Percentiles rank a stretch among this genome's conserved stretches.
These are phyloP conservation scores for Leptoclinus maculatus DNA, from an alignment of 2,797 vertebrate genomes.

Conservation along the genomic window DNA sequence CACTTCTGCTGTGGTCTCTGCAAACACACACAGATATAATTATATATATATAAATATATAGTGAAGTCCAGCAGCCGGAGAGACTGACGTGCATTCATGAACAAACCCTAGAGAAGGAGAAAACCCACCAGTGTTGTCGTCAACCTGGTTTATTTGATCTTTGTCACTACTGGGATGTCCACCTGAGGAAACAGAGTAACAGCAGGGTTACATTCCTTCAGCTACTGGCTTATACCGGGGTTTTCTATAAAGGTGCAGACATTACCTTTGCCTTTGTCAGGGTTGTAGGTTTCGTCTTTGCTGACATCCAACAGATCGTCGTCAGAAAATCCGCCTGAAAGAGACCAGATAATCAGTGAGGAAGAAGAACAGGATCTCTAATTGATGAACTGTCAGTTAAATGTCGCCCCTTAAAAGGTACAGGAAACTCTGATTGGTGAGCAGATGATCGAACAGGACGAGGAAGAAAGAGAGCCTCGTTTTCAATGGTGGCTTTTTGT, in stretches of 20 bases:
- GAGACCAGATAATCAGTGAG: neutral
- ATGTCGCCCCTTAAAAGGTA: neutral
- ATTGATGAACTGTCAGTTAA: neutral
- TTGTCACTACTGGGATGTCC: conserved; percentile 20
- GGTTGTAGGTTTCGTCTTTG: conserved; percentile 80
- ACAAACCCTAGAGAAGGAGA: neutral
- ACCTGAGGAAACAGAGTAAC: conserved; percentile 49
- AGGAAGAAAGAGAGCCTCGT: too few relatives aligned
- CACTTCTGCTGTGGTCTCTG: conserved; percentile 82
- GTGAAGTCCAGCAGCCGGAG: neutral
- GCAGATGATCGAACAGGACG: too few relatives aligned
- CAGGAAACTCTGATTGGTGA: neutral
- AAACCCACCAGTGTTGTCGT: conserved; percentile 71
- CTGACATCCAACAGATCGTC: conserved; percentile 80
- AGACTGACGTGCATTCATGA: neutral
- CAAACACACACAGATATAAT: conserved; percentile 22
- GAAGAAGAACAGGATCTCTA: neutral
- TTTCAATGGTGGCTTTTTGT: too few relatives aligned
- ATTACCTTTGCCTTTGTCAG: conserved; percentile 91
- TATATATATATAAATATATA: neutral
- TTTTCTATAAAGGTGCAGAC: neutral
- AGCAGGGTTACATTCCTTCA: neutral
- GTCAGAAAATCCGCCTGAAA: conserved; percentile 82
- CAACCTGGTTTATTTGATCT: conserved; percentile 50
- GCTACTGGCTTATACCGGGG: neutral